Evolutionary conservation across 1,140 invertebrate genomes (phyloP).

Genomic region (Laupala kohalensis): DNA sequence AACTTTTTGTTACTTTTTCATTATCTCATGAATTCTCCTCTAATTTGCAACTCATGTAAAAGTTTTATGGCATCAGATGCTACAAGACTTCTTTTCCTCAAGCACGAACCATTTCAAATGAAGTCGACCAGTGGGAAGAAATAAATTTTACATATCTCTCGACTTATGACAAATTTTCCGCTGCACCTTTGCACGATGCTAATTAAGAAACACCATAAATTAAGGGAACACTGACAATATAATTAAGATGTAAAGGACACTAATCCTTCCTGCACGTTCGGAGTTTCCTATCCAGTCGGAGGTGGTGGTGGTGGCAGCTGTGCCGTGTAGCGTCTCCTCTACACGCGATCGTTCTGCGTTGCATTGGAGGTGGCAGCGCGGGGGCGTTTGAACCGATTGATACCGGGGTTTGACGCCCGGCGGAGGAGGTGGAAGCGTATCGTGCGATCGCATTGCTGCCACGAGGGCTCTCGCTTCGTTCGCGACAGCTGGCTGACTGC

Average conservation of each 20-base stretch:
- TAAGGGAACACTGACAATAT: background rate
- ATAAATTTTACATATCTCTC: background rate
- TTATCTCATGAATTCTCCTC: no score
- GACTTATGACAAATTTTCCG: background rate
- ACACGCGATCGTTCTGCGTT: no score
- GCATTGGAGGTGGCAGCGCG: no score
- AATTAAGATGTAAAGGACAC: background rate
- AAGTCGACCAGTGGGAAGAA: background rate
- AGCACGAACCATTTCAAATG: background rate
- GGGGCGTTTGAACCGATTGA: background rate
- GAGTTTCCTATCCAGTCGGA: background rate
- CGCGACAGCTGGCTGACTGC: background rate
- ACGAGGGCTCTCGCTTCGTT: background rate
- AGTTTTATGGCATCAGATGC: background rate
- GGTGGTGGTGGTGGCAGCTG: no score
- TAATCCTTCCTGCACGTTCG: background rate
- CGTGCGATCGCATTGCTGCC: background rate
- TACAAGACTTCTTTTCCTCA: background rate
- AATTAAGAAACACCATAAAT: background rate
- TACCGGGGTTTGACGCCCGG: background rate
- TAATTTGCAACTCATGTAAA: no score
- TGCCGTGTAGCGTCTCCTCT: no score
- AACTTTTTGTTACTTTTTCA: no score
- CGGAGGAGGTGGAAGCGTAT: background rate
- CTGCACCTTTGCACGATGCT: background rate